Evolutionary conservation across 2,113 vertebrate species (phyloP).

Genomic region (Cichladusa arquata): DNA sequence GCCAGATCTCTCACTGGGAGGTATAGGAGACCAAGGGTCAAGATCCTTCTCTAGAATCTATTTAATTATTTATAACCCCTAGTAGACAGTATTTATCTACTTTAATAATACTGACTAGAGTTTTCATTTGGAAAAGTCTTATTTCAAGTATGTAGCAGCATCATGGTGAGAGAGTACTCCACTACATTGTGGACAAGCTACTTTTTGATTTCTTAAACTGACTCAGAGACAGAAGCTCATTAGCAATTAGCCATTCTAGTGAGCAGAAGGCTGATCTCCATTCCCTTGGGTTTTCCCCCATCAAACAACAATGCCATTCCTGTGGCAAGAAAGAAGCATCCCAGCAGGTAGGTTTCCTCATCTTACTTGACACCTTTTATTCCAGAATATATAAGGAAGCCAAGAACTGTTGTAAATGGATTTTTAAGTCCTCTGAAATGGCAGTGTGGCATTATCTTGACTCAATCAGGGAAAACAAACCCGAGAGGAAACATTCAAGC

Average conservation of each 20-base stretch:
- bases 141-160: neutral
- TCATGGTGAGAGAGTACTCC: neutral
- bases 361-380: neutral
- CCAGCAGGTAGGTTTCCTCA: accelerated
- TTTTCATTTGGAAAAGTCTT: neutral
- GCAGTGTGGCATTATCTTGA: neutral
- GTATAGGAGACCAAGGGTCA: neutral
- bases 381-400: neutral
- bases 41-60: neutral
- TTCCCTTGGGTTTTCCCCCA: neutral
- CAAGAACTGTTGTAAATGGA: neutral
- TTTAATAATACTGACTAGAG: neutral
- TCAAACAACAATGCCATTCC: neutral
- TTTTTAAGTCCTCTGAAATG: neutral
- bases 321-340: neutral
- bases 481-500: neutral
- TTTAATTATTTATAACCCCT: neutral
- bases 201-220: neutral
- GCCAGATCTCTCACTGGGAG: neutral
- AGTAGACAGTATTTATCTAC: neutral
- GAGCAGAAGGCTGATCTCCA: neutral
- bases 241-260: neutral
- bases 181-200: neutral
- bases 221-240: neutral
- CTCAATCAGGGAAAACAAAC: neutral